Conservation (phyloP, 2,888 invertebrate genomes). For the Protodeltote pygarga region DNA sequence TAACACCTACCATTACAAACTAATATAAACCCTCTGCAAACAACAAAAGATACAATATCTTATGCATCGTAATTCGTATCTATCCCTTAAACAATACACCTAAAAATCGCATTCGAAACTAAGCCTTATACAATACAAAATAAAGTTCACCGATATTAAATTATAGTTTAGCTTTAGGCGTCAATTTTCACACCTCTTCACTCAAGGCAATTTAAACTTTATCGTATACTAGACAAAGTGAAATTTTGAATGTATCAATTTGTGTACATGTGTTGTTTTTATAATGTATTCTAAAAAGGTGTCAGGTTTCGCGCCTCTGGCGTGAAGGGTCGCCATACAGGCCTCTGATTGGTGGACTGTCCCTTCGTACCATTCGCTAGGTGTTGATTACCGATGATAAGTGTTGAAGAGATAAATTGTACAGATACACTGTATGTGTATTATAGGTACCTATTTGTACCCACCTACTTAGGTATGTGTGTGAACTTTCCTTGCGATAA, state of each 20-base stretch:
- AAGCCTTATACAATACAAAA: constrained; percentile 26
- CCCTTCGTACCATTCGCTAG: constrained; percentile 51
- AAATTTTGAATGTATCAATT: constrained; percentile 25
- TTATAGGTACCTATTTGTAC: neutral
- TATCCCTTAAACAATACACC: constrained; percentile 52
- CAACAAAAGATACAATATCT: constrained; percentile 20
- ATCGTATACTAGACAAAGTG: rapidly evolving
- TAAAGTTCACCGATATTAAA: constrained; percentile 51
- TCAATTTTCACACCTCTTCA: constrained; percentile 82
- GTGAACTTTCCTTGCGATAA: neutral
- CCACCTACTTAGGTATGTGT: no score
- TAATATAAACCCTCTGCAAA: constrained; percentile 31
- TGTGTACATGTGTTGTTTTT: constrained; percentile 55
- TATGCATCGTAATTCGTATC: constrained; percentile 15
- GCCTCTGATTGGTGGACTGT: constrained; percentile 70
- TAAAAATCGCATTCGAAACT: constrained; percentile 43
- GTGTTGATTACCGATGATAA: constrained; percentile 69
- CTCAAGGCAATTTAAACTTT: constrained; percentile 50
- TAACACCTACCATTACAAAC: constrained; percentile 66
- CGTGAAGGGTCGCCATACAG: constrained; percentile 79
- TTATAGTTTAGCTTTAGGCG: constrained; percentile 71
- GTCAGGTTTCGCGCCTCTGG: constrained; percentile 84
- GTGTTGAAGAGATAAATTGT: constrained; percentile 10
- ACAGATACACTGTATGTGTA: neutral
- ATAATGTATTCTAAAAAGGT: constrained; percentile 62